Base-by-base conservation (phyloP, 2,888 invertebrate species). In the Acronicta psi region DNA sequence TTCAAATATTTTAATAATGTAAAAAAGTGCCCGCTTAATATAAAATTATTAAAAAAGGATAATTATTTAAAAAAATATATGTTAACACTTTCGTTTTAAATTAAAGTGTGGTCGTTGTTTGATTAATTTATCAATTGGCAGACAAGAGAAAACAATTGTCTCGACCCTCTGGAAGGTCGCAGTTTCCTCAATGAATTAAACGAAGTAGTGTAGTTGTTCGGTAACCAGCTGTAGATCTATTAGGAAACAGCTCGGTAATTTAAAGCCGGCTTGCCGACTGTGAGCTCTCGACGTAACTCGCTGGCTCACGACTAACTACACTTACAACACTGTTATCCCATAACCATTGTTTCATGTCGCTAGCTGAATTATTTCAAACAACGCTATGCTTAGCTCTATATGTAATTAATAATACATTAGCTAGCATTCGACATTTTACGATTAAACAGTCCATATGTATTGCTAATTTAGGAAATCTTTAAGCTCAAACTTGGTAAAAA, bases 301-400 rank as follows among this genome's bases (percentile, higher is more conserved):
- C 45, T 9, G 18, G 14, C 43, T 51, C 20, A n/a, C 62, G 2
- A 16, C 38, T 49, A 46, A 42, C 55, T 56, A 41, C 37, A 40
- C 29, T 37, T 11, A 43, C 51, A 40, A 63, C 64, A 50, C 37
- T 69, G 38, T 43, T 40, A 47, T 51, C 37, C 49, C 14, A 34
- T 36, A 17, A 31, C n/a, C 38, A 34, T 8, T 29, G 11, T 11
- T 29, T 29, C 29, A 11, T 10, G 37, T 16, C 29, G 38, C 43
- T 40, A 17, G 40, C 25, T 14, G 23, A 51, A 63, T 42, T 41
- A 49, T 37, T 25, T 37, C 25, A n/a, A 18, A n/a, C 25, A 17
- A 25, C 34, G 17, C n/a, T 16, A 38, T 34, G 16, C 20, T 45
- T 44, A 11, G 11, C n/a, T 11, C 11, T 29, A 11, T 29, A 4